A percentile compares a stretch with the other conserved stretches of the same genome.
Conservation (phyloP, 2,888 invertebrate species). For the Agonum fuliginosum region DNA sequence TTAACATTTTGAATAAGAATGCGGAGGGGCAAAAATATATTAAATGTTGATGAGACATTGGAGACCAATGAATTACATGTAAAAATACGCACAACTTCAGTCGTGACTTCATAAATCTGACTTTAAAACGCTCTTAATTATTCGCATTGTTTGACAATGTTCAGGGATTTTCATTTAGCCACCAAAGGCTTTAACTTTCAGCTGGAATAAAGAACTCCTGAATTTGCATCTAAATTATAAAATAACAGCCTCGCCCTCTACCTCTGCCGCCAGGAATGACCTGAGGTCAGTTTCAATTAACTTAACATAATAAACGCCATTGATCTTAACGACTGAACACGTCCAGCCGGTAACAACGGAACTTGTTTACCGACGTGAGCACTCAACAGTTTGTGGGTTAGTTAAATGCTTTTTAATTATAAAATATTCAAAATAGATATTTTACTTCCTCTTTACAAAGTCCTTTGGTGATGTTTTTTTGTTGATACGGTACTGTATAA, state of each 20-base stretch:
- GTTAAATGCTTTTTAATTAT: conserved; percentile 11
- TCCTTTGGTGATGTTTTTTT: not conserved
- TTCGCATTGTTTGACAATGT: conserved; percentile 30
- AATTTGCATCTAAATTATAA: conserved; percentile 52
- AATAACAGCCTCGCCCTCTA: conserved; percentile 18
- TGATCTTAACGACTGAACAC: conserved; percentile 4
- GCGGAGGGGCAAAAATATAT: too few relatives aligned
- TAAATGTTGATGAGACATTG: not conserved
- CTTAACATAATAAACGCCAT: conserved; percentile 7
- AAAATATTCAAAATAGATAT: conserved; percentile 11
- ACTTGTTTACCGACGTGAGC: not conserved
- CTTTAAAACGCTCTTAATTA: conserved; percentile 35
- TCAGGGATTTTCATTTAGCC: conserved; percentile 27
- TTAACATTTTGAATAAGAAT: too few relatives aligned
- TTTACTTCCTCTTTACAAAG: not conserved
- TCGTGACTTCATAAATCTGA: not conserved
- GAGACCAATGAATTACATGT: not conserved
- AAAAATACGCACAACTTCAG: not conserved
- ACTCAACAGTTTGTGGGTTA: not conserved
- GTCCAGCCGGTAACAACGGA: not conserved
- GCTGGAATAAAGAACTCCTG: conserved; percentile 30
- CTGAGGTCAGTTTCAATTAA: conserved; percentile 21
- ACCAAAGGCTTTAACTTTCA: conserved; percentile 22
- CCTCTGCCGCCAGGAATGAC: not conserved
- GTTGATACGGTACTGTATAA: not conserved